Evolutionary conservation across 2,113 vertebrate species (phyloP).

Genomic region (Tachysurus vachellii): DNA sequence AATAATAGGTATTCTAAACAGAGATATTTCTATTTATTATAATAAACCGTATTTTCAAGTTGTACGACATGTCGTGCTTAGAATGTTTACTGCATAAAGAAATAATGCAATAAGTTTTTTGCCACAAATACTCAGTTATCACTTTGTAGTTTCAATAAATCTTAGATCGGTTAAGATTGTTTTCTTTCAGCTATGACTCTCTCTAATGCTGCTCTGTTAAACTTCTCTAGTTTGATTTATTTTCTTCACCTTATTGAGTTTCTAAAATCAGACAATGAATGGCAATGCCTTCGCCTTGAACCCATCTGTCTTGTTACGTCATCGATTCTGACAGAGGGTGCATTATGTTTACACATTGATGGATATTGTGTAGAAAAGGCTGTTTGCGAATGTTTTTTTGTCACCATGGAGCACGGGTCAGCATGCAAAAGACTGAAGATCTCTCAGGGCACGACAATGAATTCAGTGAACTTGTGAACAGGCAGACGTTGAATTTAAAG

Average conservation of each 20-base stretch:
- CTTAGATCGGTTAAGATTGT: not conserved
- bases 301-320: slow-evolving; percentile 24
- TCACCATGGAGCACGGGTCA: slow-evolving; percentile 15
- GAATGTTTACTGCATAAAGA: not conserved
- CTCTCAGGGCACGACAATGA: slow-evolving; percentile 10
- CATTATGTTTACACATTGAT: slow-evolving; percentile 34
- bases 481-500: slow-evolving; percentile 24
- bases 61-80: not conserved
- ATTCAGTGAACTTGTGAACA: slow-evolving; percentile 14
- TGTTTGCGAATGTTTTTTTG: slow-evolving; percentile 1
- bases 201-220: not conserved
- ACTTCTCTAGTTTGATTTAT: slow-evolving; percentile 11
- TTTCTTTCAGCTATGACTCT: not conserved
- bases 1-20: not conserved
- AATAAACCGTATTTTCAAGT: not conserved
- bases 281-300: slow-evolving; percentile 4
- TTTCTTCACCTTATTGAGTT: slow-evolving; percentile 2
- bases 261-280: slow-evolving; percentile 8
- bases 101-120: not conserved
- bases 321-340: slow-evolving; percentile 22
- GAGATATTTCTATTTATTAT: not conserved
- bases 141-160: not conserved
- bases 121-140: not conserved
- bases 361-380: slow-evolving; percentile 27
- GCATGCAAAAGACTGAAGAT: not conserved